Conservation (phyloP, 2,888 invertebrate genomes). For the Aromia moschata region DNA sequence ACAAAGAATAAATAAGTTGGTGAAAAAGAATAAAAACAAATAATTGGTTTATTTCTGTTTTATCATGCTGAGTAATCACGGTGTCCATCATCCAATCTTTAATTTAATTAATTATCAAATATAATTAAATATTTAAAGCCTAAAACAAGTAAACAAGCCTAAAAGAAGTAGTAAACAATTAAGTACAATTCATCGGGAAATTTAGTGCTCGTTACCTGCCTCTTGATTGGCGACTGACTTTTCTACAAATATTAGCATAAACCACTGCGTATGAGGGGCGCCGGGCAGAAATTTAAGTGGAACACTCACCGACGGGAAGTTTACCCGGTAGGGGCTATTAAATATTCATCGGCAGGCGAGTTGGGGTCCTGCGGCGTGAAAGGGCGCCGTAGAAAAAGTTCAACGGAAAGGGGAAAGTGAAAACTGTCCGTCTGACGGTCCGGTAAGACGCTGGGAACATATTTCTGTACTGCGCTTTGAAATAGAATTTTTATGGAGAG, state of each 20-base stretch:
- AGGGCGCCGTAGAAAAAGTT: neutral
- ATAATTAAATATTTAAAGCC: too few relatives aligned
- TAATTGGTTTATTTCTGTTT: too few relatives aligned
- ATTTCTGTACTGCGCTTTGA: too few relatives aligned
- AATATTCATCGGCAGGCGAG: slow-evolving; percentile 31
- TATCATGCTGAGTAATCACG: too few relatives aligned
- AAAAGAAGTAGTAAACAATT: too few relatives aligned
- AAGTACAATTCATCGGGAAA: too few relatives aligned
- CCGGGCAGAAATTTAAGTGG: slow-evolving; percentile 13
- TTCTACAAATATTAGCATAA: slow-evolving; percentile 19
- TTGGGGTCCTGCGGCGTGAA: slow-evolving; percentile 1
- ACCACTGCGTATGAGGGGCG: neutral
- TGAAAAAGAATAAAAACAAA: too few relatives aligned
- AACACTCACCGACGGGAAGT: slow-evolving; percentile 26
- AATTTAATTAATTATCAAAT: too few relatives aligned
- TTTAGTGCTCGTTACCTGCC: neutral
- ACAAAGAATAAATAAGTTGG: too few relatives aligned
- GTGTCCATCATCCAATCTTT: too few relatives aligned
- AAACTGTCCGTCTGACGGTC: neutral
- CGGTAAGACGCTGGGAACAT: neutral
- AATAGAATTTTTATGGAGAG: too few relatives aligned
- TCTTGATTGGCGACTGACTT: slow-evolving; percentile 1
- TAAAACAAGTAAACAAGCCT: too few relatives aligned
- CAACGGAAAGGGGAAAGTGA: neutral
- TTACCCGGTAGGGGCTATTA: slow-evolving; percentile 29